Evolutionary conservation across 1,140 invertebrate genomes (phyloP), one percentile per base, ranked within the genome.

Genomic region (Pseudomyrmex cubaensis): DNA sequence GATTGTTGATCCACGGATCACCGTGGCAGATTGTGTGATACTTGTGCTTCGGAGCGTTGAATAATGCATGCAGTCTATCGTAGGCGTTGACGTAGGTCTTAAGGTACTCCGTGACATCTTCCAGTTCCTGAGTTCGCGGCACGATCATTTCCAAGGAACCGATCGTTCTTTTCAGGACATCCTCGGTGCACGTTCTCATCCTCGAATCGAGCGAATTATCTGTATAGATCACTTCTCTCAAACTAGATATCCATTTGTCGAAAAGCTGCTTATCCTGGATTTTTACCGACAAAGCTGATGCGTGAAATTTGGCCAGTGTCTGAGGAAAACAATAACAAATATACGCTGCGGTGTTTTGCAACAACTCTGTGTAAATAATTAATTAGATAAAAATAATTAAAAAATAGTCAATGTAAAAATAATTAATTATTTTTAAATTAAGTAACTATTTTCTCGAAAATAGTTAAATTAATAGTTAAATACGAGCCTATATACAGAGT

Each of bases 1-100:
- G 87, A 80, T 95, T 95, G 66, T 94, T 94, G 10, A 91, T 91
- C 94, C 94, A 95, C 8, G 90, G 69, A 73, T 95, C 94, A 0
- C 94, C 94, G 66, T 95, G 94, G 17, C 64, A 90, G 1, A 94
- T 62, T 1, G 93, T 89, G 54, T 91, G 74, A 48, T 91, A 92
- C 12, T 89, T 89, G 8, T 84, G 67, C 12, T 84, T 54, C 1
- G 77, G 66, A 0, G 2, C 2, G 0, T 35, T 13, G 0, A 90
- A 54, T 1, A 91, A 10, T 0, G 80, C 57, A 1, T 9, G 67
- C 69, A 92, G 56, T 0, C 56, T 62, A 0, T 90, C 61, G 22
- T 64, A 66, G 0, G 82, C 48, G 2, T 83, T 20, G n/a, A 50
- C 0, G 3, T 80, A 78, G 0, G 10, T 54, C 5, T 8, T 59